phyloP scores from a whole-genome alignment of 2,888 invertebrate species.

The Calliphora vomitoria region DNA sequence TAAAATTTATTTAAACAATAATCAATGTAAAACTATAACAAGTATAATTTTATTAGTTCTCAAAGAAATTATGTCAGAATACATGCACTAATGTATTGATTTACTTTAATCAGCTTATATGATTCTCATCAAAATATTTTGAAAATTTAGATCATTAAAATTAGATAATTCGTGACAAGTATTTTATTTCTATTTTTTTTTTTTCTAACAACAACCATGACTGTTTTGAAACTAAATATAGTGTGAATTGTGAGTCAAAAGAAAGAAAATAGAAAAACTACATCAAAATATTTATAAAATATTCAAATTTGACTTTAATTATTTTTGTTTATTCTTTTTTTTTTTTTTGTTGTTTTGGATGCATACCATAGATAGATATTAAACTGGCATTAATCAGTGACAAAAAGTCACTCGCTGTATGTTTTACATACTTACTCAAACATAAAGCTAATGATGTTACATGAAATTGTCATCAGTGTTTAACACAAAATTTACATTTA shows the following conservation, averaged over 20 bases:
- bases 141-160: background rate
- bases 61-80: background rate
- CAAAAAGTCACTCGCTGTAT: conserved; percentile 11
- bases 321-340: conserved; percentile 22
- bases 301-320: conserved; percentile 52
- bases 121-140: background rate
- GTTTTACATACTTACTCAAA: background rate
- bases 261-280: background rate
- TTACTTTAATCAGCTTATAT: background rate
- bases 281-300: conserved; percentile 45
- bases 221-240: background rate
- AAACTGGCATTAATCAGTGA: conserved; percentile 51
- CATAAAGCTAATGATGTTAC: conserved; percentile 59
- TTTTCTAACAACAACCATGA: background rate
- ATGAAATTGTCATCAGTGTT: conserved; percentile 68
- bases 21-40: background rate
- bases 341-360: conserved; percentile 2
- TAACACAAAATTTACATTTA: conserved; percentile 68
- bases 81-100: background rate
- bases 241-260: conserved; percentile 23
- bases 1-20: background rate
- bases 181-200: background rate
- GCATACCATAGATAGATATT: conserved; percentile 24
- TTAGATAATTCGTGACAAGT: conserved; percentile 11
- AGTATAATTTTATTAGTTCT: conserved; percentile 8